Conservation (phyloP, 2,113 vertebrate genomes). For the Lepisosteus oculatus region DNA sequence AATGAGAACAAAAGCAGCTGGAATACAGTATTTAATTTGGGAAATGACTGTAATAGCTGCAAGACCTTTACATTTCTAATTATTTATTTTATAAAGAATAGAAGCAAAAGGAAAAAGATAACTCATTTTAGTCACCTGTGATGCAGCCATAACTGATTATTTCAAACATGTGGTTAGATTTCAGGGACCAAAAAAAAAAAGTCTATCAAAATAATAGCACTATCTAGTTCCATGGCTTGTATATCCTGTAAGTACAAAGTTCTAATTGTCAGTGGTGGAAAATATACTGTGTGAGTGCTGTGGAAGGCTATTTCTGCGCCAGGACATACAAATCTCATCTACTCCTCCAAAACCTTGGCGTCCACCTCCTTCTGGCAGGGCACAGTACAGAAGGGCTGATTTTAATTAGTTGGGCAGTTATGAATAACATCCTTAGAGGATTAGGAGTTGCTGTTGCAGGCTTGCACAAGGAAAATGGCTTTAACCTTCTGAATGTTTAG, state of each 20-base stretch:
- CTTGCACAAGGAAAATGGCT: constrained; percentile 30
- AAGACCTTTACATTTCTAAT: too few relatives aligned
- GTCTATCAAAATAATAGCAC: constrained; percentile 62
- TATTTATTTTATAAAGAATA: too few relatives aligned
- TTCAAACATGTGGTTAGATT: too few relatives aligned
- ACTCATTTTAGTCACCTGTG: not conserved
- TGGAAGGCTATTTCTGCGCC: constrained; percentile 61
- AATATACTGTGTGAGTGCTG: constrained; percentile 72
- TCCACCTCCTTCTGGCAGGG: constrained; percentile 59
- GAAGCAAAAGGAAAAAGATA: too few relatives aligned
- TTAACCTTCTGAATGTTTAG: constrained; percentile 11
- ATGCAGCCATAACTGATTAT: not conserved
- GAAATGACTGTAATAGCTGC: too few relatives aligned
- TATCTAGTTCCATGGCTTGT: constrained; percentile 49
- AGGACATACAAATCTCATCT: constrained; percentile 76
- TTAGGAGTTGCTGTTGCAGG: constrained; percentile 45
- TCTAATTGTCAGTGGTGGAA: constrained; percentile 73
- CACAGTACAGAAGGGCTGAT: constrained; percentile 65
- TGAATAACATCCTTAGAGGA: constrained; percentile 79
- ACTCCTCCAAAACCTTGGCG: constrained; percentile 73
- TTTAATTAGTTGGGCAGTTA: constrained; percentile 78
- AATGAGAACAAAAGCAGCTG: too few relatives aligned
- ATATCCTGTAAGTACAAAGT: constrained; percentile 69
- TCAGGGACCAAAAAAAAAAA: constrained; percentile 45
- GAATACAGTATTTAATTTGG: too few relatives aligned